A percentile compares a stretch with the other conserved stretches of the same genome.
Evolutionary conservation across 2,888 invertebrate species (phyloP).

Genomic region (Himalopsyche kuldschensis): DNA sequence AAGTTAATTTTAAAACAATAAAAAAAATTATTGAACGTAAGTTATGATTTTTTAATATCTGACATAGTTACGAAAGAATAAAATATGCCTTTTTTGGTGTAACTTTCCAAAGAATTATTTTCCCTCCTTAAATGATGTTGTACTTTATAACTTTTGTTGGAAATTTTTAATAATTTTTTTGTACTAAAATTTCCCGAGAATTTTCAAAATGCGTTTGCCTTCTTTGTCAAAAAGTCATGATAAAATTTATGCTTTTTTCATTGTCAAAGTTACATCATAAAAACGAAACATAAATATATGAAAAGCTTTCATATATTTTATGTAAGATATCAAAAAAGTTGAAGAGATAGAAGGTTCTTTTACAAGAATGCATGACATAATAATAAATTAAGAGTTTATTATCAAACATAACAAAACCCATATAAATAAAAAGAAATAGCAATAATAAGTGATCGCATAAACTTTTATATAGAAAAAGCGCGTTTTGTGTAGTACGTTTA

Average conservation of each 20-base stretch:
- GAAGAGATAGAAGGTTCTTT: not conserved
- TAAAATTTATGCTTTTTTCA: not conserved
- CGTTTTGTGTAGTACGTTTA: too few species aligned
- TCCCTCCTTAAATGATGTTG: not conserved
- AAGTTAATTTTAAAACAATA: too few species aligned
- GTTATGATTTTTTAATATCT: too few species aligned
- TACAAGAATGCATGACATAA: not conserved
- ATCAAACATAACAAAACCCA: not conserved
- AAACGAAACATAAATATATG: not conserved
- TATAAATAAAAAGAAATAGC: not conserved
- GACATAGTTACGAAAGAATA: too few species aligned
- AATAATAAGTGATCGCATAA: not conserved
- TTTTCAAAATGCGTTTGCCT: not conserved
- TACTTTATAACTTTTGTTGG: not conserved
- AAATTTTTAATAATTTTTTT: not conserved
- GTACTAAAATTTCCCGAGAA: not conserved
- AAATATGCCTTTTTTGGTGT: not conserved
- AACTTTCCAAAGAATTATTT: not conserved
- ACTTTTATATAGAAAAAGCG: too few species aligned
- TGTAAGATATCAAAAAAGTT: not conserved
- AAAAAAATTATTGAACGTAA: too few species aligned
- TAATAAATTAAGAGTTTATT: not conserved
- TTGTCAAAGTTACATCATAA: not conserved
- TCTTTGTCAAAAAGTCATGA: not conserved
- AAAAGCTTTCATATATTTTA: not conserved